Evolutionary conservation across 2,113 vertebrate species (phyloP), one percentile per base, ranked within the genome.

Genomic region (Ammospiza caudacuta): DNA sequence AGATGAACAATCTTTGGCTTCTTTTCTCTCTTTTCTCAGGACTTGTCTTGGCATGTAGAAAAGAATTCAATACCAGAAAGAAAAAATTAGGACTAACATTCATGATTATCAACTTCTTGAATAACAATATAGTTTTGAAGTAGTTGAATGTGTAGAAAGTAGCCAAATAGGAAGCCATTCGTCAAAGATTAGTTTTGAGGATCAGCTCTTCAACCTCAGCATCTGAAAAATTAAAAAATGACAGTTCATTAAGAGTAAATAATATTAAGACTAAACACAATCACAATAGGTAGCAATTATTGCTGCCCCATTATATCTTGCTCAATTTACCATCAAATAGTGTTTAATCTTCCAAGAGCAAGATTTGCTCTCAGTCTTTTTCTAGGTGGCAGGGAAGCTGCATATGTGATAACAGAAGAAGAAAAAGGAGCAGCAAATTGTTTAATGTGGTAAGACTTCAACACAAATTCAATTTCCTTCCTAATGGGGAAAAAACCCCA

Each of bases 141-240:
- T 22, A 68, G 9, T 58, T 17, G 25, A 75, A 67, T 2, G 28
- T 66, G 59, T 72, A 78, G 35, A 66, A 91, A 78, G 55, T 31
- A 15, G 63, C 9, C 79, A 78, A 15, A 88, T 78, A 90, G 44
- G 33, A 94, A 90, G 52, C 14, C 21, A 78, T 81, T 93, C 47
- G 92, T 88, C 58, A 85, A 27, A 83, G 59, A 67, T 51, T 31
- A 59, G 9, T 52, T 93, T 37, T 93, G 68, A 95, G 35, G 52
- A 95, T 80, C 77, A 92, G n/a, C 23, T 93, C 69, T 93, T 92
- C 94, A 92, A 81, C 15, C 20, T 78, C 61, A 54, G 44, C 64
- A 87, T 66, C 95, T 96, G 88, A 93, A 96, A 97, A 94, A 95
- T 55, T 89, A 52, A 93, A 88, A 89, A 75, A 78, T 21, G 11